Evolutionary conservation across 2,113 vertebrate genomes (phyloP).

Genomic region (Leptobrachium leishanense): DNA sequence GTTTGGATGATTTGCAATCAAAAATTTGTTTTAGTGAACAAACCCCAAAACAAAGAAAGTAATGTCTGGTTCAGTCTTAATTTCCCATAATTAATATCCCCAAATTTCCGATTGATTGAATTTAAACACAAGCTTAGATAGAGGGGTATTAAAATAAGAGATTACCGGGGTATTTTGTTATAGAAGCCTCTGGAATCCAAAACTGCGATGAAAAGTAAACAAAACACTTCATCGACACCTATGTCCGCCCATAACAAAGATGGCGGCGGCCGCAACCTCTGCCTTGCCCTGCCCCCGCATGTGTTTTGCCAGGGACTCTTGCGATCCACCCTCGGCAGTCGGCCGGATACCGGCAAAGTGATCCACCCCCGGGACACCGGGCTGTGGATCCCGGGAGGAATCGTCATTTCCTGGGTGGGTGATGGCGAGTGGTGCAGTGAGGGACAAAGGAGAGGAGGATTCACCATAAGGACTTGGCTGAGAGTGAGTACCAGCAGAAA

Average conservation of each 20-base stretch:
- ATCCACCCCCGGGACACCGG: background rate
- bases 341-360: slow-evolving; percentile 27
- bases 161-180: too few relatives aligned
- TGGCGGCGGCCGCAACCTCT: background rate
- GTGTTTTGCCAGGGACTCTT: background rate
- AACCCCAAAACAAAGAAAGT: too few relatives aligned
- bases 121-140: too few relatives aligned
- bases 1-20: too few relatives aligned
- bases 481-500: background rate
- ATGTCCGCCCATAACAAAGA: slow-evolving; percentile 16
- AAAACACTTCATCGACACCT: too few relatives aligned
- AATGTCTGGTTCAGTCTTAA: too few relatives aligned
- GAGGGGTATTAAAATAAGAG: too few relatives aligned
- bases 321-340: slow-evolving; percentile 10
- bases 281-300: background rate
- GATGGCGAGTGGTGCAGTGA: slow-evolving; percentile 4
- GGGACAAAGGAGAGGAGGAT: slow-evolving; percentile 12
- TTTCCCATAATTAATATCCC: too few relatives aligned
- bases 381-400: background rate
- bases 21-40: too few relatives aligned
- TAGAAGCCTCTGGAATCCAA: too few relatives aligned
- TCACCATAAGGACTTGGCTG: background rate
- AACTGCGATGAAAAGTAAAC: too few relatives aligned
- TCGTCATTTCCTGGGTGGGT: slow-evolving; percentile 28
- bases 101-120: too few relatives aligned